Evolutionary conservation across 2,113 vertebrate species (phyloP).

Genomic region (Gnathonemus echidnorhynchus): DNA sequence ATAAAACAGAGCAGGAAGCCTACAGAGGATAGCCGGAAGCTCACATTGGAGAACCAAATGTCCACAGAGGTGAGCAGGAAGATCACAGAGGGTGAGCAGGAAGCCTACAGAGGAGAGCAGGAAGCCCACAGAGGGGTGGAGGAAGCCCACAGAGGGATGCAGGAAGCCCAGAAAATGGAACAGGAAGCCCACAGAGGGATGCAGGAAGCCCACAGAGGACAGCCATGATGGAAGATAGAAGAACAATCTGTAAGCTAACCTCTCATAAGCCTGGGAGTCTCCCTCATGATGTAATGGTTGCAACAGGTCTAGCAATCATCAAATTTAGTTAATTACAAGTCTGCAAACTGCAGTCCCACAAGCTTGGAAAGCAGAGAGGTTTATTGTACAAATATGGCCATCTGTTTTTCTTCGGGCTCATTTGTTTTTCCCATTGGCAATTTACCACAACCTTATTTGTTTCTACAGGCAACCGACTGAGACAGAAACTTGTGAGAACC

Average conservation of each 20-base stretch:
- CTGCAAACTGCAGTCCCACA: neutral
- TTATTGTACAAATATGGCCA: neutral
- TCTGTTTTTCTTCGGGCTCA: neutral
- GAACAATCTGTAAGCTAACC: neutral
- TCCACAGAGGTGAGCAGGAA: neutral
- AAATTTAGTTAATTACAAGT: neutral
- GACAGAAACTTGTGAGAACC: neutral
- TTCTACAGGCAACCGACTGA: neutral
- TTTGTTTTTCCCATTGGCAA: slow-evolving; percentile 1
- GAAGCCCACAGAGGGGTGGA: too few relatives aligned
- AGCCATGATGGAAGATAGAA: neutral
- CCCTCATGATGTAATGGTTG: neutral
- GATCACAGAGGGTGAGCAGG: neutral
- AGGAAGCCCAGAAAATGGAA: neutral
- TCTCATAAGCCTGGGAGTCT: neutral
- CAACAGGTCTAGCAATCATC: neutral
- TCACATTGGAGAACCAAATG: neutral
- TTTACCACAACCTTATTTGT: neutral
- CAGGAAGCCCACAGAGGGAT: neutral
- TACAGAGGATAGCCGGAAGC: neutral
- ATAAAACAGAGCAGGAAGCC: neutral
- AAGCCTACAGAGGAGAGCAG: neutral
- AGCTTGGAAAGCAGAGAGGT: neutral
- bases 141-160: neutral
- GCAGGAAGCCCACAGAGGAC: neutral